These are phyloP conservation scores for Amphiprion percula DNA, from an alignment of 2,113 vertebrate species.

Conservation along the genomic window DNA sequence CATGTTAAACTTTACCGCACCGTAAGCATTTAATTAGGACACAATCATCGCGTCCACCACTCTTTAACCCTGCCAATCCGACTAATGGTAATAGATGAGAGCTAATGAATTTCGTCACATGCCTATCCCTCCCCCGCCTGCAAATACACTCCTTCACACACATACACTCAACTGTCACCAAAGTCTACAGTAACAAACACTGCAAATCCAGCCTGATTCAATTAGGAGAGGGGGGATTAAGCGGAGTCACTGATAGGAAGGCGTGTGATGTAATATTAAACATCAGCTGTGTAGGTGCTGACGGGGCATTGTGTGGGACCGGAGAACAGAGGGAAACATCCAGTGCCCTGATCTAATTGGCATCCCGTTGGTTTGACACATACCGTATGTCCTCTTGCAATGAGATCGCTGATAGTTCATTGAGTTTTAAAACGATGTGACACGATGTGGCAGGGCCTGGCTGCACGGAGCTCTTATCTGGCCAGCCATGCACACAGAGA, in stretches of 20 bases:
- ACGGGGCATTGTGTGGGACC: conserved; percentile 32
- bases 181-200: conserved; percentile 38
- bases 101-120: conserved; percentile 61
- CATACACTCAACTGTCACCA: conserved; percentile 33
- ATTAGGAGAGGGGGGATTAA: conserved; percentile 47
- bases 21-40: conserved; percentile 69
- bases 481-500: conserved; percentile 25
- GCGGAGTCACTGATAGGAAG: conserved; percentile 36
- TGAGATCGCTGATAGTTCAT: conserved; percentile 70
- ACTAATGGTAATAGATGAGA: conserved; percentile 64
- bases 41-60: conserved; percentile 46
- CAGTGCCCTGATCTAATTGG: conserved; percentile 42
- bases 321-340: conserved; percentile 28
- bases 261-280: conserved; percentile 45
- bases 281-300: conserved; percentile 50
- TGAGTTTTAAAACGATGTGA: conserved; percentile 72
- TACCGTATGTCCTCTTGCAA: conserved; percentile 58
- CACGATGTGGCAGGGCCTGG: conserved; percentile 54
- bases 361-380: conserved; percentile 50
- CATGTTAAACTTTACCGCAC: conserved; percentile 57
- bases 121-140: conserved; percentile 23
- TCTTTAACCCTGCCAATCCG: conserved; percentile 59
- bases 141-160: conserved; percentile 21
- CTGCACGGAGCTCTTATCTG: conserved; percentile 46
- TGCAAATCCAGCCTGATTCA: conserved; percentile 58